These are phyloP conservation scores for Cantharis rustica DNA, from an alignment of 2,888 invertebrate species.

Conservation along the genomic window DNA sequence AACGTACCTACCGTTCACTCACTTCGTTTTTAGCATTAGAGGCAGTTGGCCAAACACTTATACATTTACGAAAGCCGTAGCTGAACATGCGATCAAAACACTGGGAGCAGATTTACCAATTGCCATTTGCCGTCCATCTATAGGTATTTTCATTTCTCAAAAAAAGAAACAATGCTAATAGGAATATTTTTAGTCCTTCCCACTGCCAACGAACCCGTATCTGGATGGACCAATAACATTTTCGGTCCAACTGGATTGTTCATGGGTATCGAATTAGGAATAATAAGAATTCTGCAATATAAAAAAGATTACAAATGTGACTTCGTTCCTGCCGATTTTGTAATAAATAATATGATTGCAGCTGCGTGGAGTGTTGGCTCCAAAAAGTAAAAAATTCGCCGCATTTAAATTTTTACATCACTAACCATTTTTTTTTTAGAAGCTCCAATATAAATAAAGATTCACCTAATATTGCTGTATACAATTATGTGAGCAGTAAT, in stretches of 20 bases:
- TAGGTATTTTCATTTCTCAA: slow-evolving; percentile 49
- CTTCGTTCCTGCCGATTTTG: slow-evolving; percentile 70
- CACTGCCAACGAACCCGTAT: slow-evolving; percentile 50
- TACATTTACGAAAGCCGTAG: slow-evolving; percentile 73
- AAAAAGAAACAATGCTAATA: no score
- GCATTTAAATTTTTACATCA: not conserved
- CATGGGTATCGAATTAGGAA: slow-evolving; percentile 59
- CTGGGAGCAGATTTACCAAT: slow-evolving; percentile 63
- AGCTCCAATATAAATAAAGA: not conserved
- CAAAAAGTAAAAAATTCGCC: slow-evolving; percentile 45
- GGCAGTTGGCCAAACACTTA: slow-evolving; percentile 73
- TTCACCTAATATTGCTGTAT: not conserved
- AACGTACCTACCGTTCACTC: not conserved
- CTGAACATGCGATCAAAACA: slow-evolving; percentile 65
- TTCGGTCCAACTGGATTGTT: slow-evolving; percentile 67
- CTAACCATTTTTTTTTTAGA: not conserved
- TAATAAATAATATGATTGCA: slow-evolving; percentile 65
- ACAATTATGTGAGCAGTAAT: not conserved
- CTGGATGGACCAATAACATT: slow-evolving; percentile 71
- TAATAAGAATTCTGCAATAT: slow-evolving; percentile 63
- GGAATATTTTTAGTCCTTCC: slow-evolving; percentile 41
- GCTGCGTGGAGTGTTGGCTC: slow-evolving; percentile 60
- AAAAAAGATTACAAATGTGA: slow-evolving; percentile 61
- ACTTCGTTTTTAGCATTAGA: slow-evolving; percentile 51
- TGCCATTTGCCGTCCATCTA: slow-evolving; percentile 71